Evolutionary conservation across 2,888 invertebrate species (phyloP).

Genomic region (Nephrocerus scutellatus): DNA sequence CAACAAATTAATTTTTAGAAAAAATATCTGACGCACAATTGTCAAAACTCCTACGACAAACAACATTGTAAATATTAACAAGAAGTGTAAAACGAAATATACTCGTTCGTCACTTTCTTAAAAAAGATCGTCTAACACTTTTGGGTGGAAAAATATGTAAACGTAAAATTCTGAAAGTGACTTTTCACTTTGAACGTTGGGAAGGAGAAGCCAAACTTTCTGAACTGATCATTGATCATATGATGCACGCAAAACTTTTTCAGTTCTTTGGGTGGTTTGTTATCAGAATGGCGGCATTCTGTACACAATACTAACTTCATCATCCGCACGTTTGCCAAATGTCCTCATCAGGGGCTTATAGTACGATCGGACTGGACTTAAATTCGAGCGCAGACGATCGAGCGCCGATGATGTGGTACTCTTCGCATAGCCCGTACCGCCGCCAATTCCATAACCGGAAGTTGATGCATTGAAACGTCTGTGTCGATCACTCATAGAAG

Average conservation of each 20-base stretch:
- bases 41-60: too few species aligned
- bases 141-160: too few species aligned
- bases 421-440: conserved; percentile 35
- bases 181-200: too few species aligned
- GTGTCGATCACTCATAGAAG: conserved; percentile 43
- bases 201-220: too few species aligned
- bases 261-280: conserved; percentile 2
- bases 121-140: conserved; percentile 14
- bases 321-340: conserved; percentile 35
- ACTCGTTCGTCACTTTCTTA: neutral
- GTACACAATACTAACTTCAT: conserved; percentile 44
- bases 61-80: too few species aligned
- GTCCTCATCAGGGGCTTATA: conserved; percentile 46
- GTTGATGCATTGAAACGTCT: conserved; percentile 32
- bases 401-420: conserved; percentile 39
- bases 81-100: neutral
- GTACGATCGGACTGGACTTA: conserved; percentile 45
- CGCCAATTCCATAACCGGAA: conserved; percentile 33
- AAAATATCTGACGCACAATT: too few species aligned
- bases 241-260: too few species aligned
- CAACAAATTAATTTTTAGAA: too few species aligned
- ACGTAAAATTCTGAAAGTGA: too few species aligned
- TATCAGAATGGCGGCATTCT: neutral
- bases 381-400: conserved; percentile 44
- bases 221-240: too few species aligned